Base-by-base conservation (phyloP, 2,888 invertebrate genomes). In the Drosophila paramelanica region DNA sequence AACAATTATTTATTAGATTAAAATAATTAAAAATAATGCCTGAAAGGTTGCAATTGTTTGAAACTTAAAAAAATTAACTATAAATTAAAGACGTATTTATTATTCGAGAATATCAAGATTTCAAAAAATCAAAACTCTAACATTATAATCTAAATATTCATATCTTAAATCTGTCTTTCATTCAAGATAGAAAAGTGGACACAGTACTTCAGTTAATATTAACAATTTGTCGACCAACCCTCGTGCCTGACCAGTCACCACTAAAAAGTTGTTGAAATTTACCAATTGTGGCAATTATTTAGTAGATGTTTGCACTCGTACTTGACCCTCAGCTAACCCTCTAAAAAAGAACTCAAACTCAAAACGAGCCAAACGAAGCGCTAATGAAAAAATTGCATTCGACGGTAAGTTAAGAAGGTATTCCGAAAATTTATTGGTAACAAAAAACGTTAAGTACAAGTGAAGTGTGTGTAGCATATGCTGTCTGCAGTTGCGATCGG, bases 261-360 rank as follows among this genome's bases (percentile, higher is more conserved):
- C 74, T 74, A 84, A 83, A 81, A 79, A 87, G 79, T 72, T 84
- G 83, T 81, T 83, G 82, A 83, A 83, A 88, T 79, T 77, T 68
- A 71, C 79, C 85, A 79, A 88, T 82, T 82, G 82, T 73, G 62
- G 77, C 74, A 82, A 82, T 83, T 79, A 71, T 77, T 77, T 71
- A 71, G 71, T 76, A 69, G 73, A 62, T 65, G 70, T 71, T 75
- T 72, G 67, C 46, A 69, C 72, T 72, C 67, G 70, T 77, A 60
- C 70, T 73, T 76, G 71, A 72, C 87, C 71, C 79, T 75, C 66
- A 49, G 56, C 49, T 41, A 43, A 42, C 41, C 51, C 53, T 17
- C 73, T 65, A 46, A 41, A 53, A 47, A 33, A 56, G 25, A 47
- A 52, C 27, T 36, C 13, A 38, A 56, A 62, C 59, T 46, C 43